Evolutionary conservation across 2,888 invertebrate species (phyloP).

Genomic region (Taphrorychus bicolor): DNA sequence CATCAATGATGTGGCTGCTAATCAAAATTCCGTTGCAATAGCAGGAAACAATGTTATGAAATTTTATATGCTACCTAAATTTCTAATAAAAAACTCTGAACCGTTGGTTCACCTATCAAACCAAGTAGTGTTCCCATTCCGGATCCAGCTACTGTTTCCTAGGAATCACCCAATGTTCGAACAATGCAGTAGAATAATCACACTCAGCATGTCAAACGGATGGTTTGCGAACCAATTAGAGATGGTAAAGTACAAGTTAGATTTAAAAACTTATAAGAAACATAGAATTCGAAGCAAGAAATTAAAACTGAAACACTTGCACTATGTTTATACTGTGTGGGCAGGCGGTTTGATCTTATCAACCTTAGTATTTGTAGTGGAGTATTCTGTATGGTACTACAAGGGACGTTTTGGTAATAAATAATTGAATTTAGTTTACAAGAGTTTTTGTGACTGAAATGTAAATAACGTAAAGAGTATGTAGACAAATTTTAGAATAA

Average conservation of each 20-base stretch:
- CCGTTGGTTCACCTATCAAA: slow-evolving; percentile 2
- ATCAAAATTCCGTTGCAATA: slow-evolving; percentile 11
- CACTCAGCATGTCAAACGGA: background rate
- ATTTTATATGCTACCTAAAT: slow-evolving; percentile 25
- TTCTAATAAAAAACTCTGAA: slow-evolving; percentile 24
- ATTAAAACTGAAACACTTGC: background rate
- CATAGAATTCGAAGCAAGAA: background rate
- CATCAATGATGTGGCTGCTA: slow-evolving; percentile 19
- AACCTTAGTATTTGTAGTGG: background rate
- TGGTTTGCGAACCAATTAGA: background rate
- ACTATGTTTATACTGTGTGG: background rate
- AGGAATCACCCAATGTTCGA: slow-evolving; percentile 22
- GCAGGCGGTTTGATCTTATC: background rate
- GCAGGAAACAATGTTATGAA: slow-evolving; percentile 11
- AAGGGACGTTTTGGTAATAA: no score
- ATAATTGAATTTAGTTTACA: no score
- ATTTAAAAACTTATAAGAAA: background rate
- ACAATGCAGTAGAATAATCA: background rate
- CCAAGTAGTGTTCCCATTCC: background rate
- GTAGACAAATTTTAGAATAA: no score
- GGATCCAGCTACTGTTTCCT: slow-evolving; percentile 16
- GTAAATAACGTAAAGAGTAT: no score
- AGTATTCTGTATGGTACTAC: no score
- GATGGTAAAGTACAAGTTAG: background rate
- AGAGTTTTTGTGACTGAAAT: no score